These are phyloP conservation scores for Prosapia bicincta DNA, from an alignment of 2,888 invertebrate genomes.

Conservation along the genomic window DNA sequence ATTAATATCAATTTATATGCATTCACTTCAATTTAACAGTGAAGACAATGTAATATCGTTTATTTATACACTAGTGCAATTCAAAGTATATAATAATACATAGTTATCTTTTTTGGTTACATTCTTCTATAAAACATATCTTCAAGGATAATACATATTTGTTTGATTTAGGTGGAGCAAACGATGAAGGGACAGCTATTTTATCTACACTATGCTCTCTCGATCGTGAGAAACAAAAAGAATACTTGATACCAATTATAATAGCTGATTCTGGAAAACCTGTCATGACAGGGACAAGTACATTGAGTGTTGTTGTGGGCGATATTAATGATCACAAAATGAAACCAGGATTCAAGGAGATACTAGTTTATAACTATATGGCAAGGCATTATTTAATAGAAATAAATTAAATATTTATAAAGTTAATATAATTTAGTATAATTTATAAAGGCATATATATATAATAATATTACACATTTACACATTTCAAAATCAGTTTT, in stretches of 20 bases:
- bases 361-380: conserved; percentile 84
- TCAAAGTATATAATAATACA: conserved; percentile 59
- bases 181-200: conserved; percentile 95
- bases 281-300: conserved; percentile 70
- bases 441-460: too few relatives aligned
- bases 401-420: too few relatives aligned
- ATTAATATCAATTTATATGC: too few relatives aligned
- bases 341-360: conserved; percentile 80
- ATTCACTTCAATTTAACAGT: too few relatives aligned
- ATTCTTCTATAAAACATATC: too few relatives aligned
- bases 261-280: conserved; percentile 84
- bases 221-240: conserved; percentile 84
- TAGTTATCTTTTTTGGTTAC: too few relatives aligned
- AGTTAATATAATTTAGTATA: too few relatives aligned
- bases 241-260: conserved; percentile 82
- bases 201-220: conserved; percentile 79
- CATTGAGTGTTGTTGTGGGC: conserved; percentile 87
- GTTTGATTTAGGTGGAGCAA: conserved; percentile 68
- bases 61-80: background rate
- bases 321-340: conserved; percentile 93
- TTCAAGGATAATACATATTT: too few relatives aligned
- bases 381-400: background rate
- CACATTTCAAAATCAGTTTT: too few relatives aligned
- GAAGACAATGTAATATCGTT: too few relatives aligned
- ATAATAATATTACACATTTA: too few relatives aligned